Percentiles rank a stretch among this genome's conserved stretches.
phyloP scores from a whole-genome alignment of 2,113 vertebrate genomes.

The Clarias batrachus region DNA sequence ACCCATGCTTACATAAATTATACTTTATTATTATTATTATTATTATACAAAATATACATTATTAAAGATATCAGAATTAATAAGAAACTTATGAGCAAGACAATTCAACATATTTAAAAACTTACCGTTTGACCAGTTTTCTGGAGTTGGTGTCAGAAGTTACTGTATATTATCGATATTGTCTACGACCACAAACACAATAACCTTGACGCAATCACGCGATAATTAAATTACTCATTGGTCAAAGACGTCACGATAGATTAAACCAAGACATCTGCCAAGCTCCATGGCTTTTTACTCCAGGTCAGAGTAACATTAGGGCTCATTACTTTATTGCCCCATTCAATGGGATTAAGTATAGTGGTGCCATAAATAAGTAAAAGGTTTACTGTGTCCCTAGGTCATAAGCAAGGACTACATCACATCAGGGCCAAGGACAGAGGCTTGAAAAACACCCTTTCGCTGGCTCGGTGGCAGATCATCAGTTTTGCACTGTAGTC shows the following conservation, averaged over 20 bases:
- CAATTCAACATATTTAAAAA: not conserved
- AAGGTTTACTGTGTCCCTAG: slow-evolving; percentile 66
- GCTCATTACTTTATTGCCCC: slow-evolving; percentile 77
- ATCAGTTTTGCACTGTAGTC: slow-evolving; percentile 47
- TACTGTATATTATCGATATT: too few species aligned
- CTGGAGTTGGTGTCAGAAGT: not conserved
- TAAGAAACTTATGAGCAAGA: not conserved
- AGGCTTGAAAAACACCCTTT: slow-evolving; percentile 46
- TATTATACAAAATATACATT: not conserved
- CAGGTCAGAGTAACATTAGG: slow-evolving; percentile 56
- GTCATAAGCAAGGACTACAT: slow-evolving; percentile 55
- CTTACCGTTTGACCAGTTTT: not conserved
- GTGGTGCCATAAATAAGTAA: slow-evolving; percentile 57
- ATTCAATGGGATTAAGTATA: slow-evolving; percentile 71
- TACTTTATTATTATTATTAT: too few species aligned
- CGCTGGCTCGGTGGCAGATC: slow-evolving; percentile 15
- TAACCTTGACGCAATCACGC: not conserved
- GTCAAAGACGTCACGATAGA: not conserved
- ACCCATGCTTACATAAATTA: not conserved
- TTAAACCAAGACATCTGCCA: slow-evolving; percentile 1
- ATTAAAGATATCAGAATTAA: slow-evolving; percentile 17
- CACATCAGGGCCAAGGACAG: slow-evolving; percentile 65
- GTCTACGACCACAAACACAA: not conserved
- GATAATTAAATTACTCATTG: not conserved
- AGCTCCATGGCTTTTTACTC: not conserved